phyloP scores from a whole-genome alignment of 2,797 vertebrate species.

The Meriones psammophilus region DNA sequence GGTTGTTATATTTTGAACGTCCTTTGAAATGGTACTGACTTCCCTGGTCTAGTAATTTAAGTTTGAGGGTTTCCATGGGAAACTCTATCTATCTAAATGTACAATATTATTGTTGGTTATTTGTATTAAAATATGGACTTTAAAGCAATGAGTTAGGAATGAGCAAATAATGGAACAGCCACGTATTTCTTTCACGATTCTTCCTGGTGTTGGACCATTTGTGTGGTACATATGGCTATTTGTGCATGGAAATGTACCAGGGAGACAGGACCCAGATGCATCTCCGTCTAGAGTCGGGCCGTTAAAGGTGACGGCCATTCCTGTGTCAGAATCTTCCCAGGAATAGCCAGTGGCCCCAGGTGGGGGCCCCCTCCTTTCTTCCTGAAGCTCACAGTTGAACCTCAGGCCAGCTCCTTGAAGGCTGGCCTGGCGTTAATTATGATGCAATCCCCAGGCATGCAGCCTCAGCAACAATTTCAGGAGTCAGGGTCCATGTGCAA shows the following conservation, averaged over 20 bases:
- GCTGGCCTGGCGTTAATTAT: conserved; percentile 76
- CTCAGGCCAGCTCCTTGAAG: neutral
- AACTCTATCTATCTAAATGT: neutral
- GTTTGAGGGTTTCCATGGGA: neutral
- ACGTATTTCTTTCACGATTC: neutral
- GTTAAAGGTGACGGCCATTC: neutral
- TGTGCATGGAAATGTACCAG: too few relatives aligned
- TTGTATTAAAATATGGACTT: neutral
- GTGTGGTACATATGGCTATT: rapidly evolving
- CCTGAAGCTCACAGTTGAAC: conserved; percentile 6
- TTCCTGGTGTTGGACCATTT: neutral
- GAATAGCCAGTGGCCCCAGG: neutral
- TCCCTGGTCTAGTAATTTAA: neutral
- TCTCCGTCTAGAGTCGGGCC: neutral
- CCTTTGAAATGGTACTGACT: neutral
- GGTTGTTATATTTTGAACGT: neutral
- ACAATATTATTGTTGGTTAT: neutral
- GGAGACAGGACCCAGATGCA: neutral
- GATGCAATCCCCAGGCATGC: conserved; percentile 71
- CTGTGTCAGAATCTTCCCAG: neutral
- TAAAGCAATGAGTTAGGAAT: neutral
- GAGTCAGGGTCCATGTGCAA: conserved; percentile 84
- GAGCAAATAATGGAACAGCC: neutral
- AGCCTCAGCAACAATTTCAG: conserved; percentile 84
- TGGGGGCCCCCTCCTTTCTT: neutral